These are phyloP conservation scores for Diplolepis rosae DNA, from an alignment of 2,888 invertebrate genomes.

Conservation along the genomic window DNA sequence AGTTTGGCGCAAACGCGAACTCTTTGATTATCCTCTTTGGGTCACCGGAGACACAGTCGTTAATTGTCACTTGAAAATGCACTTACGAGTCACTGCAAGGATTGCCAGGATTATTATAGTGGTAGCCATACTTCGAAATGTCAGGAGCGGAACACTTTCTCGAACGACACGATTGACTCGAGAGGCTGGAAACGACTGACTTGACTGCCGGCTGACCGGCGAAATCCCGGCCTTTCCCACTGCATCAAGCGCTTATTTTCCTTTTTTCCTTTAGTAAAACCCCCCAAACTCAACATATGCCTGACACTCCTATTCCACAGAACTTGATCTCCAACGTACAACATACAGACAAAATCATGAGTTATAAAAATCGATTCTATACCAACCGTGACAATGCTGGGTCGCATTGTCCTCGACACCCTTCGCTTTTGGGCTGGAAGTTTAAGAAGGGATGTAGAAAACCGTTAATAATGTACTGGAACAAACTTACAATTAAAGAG, in stretches of 20 bases:
- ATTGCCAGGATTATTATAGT: slow-evolving; percentile 40
- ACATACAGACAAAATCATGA: slow-evolving; percentile 14
- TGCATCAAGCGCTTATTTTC: slow-evolving; percentile 40
- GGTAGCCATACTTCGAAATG: slow-evolving; percentile 44
- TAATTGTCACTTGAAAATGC: not conserved
- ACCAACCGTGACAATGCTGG: not conserved
- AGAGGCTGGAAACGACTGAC: slow-evolving; percentile 69
- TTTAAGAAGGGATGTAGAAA: slow-evolving; percentile 3
- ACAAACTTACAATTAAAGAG: not conserved
- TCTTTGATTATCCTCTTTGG: slow-evolving; percentile 34
- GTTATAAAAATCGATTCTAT: slow-evolving; percentile 21
- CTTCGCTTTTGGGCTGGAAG: not conserved
- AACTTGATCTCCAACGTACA: slow-evolving; percentile 7
- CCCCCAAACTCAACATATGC: slow-evolving; percentile 39
- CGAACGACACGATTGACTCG: slow-evolving; percentile 64
- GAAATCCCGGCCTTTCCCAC: slow-evolving; percentile 45
- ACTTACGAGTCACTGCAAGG: slow-evolving; percentile 55
- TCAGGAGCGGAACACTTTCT: slow-evolving; percentile 40
- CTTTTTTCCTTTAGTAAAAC: slow-evolving; percentile 37
- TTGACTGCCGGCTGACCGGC: slow-evolving; percentile 56
- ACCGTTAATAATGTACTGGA: not conserved
- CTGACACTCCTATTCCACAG: slow-evolving; percentile 2
- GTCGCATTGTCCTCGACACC: slow-evolving; percentile 20
- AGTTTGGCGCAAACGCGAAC: slow-evolving; percentile 16
- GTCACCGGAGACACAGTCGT: not conserved